Evolutionary conservation across 2,113 vertebrate species (phyloP).

Genomic region (Bubo blakistoni): DNA sequence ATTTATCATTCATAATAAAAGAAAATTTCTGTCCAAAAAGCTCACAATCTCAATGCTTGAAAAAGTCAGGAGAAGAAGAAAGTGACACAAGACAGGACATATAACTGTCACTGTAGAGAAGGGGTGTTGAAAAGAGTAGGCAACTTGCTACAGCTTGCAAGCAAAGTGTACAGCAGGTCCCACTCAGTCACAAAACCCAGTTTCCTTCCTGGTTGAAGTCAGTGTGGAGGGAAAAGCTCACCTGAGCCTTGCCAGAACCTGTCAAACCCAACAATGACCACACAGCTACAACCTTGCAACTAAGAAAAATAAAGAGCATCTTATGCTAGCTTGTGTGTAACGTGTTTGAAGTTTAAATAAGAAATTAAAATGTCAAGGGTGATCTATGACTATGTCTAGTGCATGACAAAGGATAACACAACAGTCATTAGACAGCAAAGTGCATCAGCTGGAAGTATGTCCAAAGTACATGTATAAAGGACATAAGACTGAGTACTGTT

Average conservation of each 20-base stretch:
- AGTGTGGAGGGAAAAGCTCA: neutral
- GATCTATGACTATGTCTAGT: neutral
- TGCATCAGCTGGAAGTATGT: neutral
- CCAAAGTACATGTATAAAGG: neutral
- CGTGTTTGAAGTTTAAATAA: neutral
- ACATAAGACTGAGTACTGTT: neutral
- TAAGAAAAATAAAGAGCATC: neutral
- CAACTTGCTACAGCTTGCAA: neutral
- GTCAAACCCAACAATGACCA: neutral
- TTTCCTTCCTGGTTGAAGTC: neutral
- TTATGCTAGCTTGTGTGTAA: neutral
- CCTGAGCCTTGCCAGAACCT: neutral
- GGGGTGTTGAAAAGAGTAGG: neutral
- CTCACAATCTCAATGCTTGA: neutral
- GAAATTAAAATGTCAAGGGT: neutral
- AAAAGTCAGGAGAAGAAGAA: neutral
- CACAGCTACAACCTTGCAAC: neutral
- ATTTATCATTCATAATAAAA: neutral
- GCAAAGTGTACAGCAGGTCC: neutral
- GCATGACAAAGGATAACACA: neutral
- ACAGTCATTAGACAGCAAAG: neutral
- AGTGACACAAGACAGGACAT: neutral
- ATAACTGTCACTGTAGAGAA: neutral
- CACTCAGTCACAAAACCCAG: rapidly evolving
- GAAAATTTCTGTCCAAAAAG: neutral